These are phyloP conservation scores for Alentia gelatinosa DNA, from an alignment of 2,888 invertebrate genomes.

Conservation along the genomic window DNA sequence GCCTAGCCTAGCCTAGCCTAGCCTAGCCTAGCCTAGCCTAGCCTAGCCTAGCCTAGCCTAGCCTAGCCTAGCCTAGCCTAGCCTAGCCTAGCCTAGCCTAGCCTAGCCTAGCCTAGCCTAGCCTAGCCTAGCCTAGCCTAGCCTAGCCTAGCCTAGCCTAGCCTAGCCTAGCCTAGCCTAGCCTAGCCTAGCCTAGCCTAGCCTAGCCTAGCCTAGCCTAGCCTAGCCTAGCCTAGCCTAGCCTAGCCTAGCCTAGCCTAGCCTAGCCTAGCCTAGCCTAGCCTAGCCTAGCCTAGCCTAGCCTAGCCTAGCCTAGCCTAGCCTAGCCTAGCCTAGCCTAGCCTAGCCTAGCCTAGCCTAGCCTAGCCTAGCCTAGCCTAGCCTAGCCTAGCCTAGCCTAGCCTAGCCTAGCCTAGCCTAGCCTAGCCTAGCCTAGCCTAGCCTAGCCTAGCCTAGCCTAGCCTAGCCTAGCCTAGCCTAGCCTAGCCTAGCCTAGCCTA, in stretches of 20 bases:
- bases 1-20: no score
- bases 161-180: not conserved
- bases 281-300: not conserved
- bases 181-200: not conserved
- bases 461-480: not conserved
- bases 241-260: not conserved
- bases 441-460: not conserved
- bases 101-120: not conserved
- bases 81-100: not conserved
- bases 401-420: not conserved
- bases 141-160: not conserved
- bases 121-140: not conserved
- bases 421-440: not conserved
- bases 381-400: not conserved
- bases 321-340: not conserved
- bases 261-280: not conserved
- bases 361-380: not conserved
- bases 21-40: no score
- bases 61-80: not conserved
- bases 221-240: not conserved
- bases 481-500: not conserved
- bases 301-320: not conserved
- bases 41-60: not conserved
- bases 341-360: not conserved
- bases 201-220: not conserved